These are phyloP conservation scores for Hemicrepidius hirtus DNA, from an alignment of 2,888 invertebrate genomes.

Conservation along the genomic window DNA sequence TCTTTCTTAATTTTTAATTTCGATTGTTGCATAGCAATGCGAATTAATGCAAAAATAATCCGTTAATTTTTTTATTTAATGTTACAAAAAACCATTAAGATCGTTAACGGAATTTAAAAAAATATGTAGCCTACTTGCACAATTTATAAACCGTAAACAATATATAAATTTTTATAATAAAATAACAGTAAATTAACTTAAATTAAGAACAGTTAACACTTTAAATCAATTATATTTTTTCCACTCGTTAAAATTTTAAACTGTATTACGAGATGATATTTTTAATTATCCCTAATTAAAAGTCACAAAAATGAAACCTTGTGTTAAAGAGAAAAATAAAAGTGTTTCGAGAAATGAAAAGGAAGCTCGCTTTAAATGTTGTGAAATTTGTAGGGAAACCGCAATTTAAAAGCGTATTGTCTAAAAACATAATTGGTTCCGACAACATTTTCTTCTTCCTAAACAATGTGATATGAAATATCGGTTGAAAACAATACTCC, in stretches of 20 bases:
- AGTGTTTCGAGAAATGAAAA: constrained; percentile 35
- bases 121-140: constrained; percentile 27
- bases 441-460: constrained; percentile 26
- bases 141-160: constrained; percentile 27
- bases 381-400: constrained; percentile 41
- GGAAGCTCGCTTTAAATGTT: constrained; percentile 24
- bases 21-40: too few species aligned
- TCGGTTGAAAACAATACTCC: constrained; percentile 41
- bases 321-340: constrained; percentile 18
- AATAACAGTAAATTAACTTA: constrained; percentile 3
- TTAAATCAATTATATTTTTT: background rate
- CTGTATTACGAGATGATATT: background rate
- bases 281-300: too few species aligned
- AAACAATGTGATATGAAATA: constrained; percentile 36
- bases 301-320: background rate
- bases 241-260: background rate
- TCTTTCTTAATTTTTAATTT: background rate
- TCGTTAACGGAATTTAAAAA: background rate
- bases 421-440: constrained; percentile 38
- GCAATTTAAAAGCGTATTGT: constrained; percentile 39
- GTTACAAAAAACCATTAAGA: background rate
- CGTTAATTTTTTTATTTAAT: background rate
- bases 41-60: background rate
- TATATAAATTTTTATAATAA: constrained; percentile 18
- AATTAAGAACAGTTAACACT: background rate